phyloP scores from a whole-genome alignment of 1,140 invertebrate species.

The Hylyphantes graminicola region DNA sequence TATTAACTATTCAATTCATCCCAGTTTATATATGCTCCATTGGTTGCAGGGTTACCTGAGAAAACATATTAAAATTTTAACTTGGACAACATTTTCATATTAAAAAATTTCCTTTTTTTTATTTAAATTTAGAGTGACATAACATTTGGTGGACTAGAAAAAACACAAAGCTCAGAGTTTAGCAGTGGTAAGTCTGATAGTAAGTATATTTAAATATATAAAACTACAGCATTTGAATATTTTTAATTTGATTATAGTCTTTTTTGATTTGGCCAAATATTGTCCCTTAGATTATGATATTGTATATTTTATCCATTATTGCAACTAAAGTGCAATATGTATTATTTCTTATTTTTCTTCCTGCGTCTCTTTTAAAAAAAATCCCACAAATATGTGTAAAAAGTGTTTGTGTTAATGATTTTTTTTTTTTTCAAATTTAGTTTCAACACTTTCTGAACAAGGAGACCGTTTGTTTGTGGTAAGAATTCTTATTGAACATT shows the following conservation, averaged over 20 bases:
- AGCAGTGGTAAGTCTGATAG: constrained; percentile 94
- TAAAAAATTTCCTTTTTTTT: too few species aligned
- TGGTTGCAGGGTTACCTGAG: too few species aligned
- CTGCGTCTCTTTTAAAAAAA: too few species aligned
- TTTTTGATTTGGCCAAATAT: too few species aligned
- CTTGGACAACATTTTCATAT: too few species aligned
- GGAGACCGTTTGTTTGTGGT: constrained; percentile 72
- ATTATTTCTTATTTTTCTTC: too few species aligned
- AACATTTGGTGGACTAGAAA: constrained; percentile 76
- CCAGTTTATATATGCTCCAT: too few species aligned
- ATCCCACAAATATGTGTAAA: neutral
- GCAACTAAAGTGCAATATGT: too few species aligned
- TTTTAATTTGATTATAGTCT: neutral
- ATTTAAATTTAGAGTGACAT: constrained; percentile 44
- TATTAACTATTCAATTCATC: too few species aligned
- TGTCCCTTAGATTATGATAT: too few species aligned
- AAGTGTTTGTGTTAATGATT: neutral
- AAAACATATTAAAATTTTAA: too few species aligned
- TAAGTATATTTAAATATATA: constrained; percentile 71
- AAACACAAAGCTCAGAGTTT: constrained; percentile 95
- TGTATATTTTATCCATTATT: neutral
- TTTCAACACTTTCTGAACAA: constrained; percentile 91
- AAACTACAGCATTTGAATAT: neutral
- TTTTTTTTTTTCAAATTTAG: constrained; percentile 70
- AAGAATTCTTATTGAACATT: constrained; percentile 1